Base-by-base conservation (phyloP, 2,113 vertebrate genomes). In the Sapajus apella region DNA sequence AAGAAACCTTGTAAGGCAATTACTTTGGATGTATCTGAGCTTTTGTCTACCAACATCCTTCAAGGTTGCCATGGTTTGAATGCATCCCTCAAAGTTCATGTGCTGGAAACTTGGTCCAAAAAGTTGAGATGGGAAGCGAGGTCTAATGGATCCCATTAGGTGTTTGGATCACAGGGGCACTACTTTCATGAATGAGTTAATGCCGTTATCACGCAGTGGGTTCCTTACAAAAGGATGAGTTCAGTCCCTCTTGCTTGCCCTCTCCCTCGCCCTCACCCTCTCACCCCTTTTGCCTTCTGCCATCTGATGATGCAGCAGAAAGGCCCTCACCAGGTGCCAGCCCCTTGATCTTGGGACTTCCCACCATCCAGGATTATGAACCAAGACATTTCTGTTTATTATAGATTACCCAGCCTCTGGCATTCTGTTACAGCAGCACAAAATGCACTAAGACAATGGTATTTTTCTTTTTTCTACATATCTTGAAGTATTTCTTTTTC, bases 131-230 rank as follows among this genome's bases (percentile, higher is more conserved):
- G 27, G 27, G n/a, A 70, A 14, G 27, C 23, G 45, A 64, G 47
- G 37, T 20, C 55, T n/a, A 27, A 35, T 27, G 37, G n/a, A 66
- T 47, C 75, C 75, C 16, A 77, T 45, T 9, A 91, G 79, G 11
- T 3, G 27, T 80, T 21, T 30, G 11, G 40, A 4, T 45, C 56
- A 20, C 25, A 7, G 45, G 87, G 58, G 55, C 35, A 52, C 35
- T 18, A 68, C 17, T 6, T 20, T 21, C 20, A 45, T 25, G 64
- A n/a, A 25, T 6, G 66, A 61, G 18, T 83, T 56, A n/a, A 91
- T 13, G 8, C 13, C 0, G 1, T 18, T 88, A n/a, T 43, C 9
- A 0, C 5, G 7, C 23, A 21, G 9, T 21, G 32, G 52, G 35
- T 14, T 61, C 32, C 52, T 73, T 75, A 43, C 13, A 56, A 7